These are phyloP conservation scores for Elymnias hypermnestra DNA, from an alignment of 1,140 invertebrate genomes.

Conservation along the genomic window DNA sequence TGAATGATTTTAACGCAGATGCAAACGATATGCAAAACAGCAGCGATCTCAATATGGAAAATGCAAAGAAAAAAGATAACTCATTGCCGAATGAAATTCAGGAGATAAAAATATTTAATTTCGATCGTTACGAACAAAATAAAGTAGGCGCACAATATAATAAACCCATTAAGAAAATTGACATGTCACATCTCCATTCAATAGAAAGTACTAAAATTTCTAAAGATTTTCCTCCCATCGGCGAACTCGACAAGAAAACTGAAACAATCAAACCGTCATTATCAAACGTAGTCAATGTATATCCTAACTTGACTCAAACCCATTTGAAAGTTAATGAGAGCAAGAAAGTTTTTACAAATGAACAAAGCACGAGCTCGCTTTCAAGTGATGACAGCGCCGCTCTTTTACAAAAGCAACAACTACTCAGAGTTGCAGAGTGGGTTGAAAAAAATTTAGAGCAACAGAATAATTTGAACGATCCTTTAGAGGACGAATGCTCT, in stretches of 20 bases:
- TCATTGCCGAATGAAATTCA: slow-evolving; percentile 45
- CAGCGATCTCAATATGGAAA: slow-evolving; percentile 30
- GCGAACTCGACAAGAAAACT: slow-evolving; percentile 37
- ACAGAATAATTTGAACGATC: slow-evolving; percentile 69
- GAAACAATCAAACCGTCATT: slow-evolving; percentile 33
- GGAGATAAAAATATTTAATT: slow-evolving; percentile 73
- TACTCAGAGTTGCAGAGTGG: slow-evolving; percentile 83
- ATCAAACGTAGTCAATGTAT: slow-evolving; percentile 61
- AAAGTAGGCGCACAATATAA: slow-evolving; percentile 50
- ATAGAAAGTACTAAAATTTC: slow-evolving; percentile 68
- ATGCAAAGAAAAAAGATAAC: slow-evolving; percentile 30
- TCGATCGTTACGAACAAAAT: slow-evolving; percentile 70
- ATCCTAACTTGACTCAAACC: slow-evolving; percentile 65
- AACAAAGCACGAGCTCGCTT: slow-evolving; percentile 71
- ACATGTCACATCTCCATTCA: slow-evolving; percentile 62
- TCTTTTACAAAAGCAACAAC: slow-evolving; percentile 77
- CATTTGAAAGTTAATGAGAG: slow-evolving; percentile 65
- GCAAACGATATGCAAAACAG: slow-evolving; percentile 26
- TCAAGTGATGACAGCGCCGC: slow-evolving; percentile 74
- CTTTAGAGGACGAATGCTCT: slow-evolving; percentile 52
- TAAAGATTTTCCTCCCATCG: slow-evolving; percentile 54
- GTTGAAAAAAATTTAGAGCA: slow-evolving; percentile 78
- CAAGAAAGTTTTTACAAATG: slow-evolving; percentile 67
- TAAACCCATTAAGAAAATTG: slow-evolving; percentile 60
- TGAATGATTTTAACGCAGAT: slow-evolving; percentile 50